phyloP scores from a whole-genome alignment of 2,888 invertebrate species.

The Panorpa germanica region DNA sequence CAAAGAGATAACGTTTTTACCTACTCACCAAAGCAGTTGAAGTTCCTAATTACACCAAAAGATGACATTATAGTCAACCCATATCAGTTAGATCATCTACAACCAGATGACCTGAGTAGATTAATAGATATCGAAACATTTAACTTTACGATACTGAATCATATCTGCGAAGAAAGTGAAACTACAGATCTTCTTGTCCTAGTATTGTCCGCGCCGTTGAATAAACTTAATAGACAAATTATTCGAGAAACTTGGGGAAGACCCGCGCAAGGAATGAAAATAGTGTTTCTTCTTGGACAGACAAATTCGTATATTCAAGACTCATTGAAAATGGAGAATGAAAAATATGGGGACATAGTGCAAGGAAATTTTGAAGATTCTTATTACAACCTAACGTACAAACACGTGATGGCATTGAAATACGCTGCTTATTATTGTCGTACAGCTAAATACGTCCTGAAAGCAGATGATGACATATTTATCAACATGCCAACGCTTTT shows the following conservation, averaged over 20 bases:
- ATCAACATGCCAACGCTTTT: conserved; percentile 43
- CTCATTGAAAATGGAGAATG: conserved; percentile 31
- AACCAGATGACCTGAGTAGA: no score
- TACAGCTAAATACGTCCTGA: conserved; percentile 44
- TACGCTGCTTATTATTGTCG: conserved; percentile 56
- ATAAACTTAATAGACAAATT: conserved; percentile 39
- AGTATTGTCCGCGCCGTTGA: conserved; percentile 46
- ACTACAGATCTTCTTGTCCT: conserved; percentile 47
- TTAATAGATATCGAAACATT: no score
- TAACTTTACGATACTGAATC: no score
- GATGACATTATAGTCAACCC: no score
- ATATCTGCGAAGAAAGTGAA: no score
- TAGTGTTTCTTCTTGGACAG: conserved; percentile 49
- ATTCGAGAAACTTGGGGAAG: conserved; percentile 61
- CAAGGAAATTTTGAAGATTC: conserved; percentile 61
- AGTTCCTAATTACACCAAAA: no score
- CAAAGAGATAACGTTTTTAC: no score
- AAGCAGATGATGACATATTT: conserved; percentile 62
- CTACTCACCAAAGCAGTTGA: no score
- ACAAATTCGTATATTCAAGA: conserved; percentile 24
- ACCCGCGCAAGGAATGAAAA: conserved; percentile 28
- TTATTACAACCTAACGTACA: conserved; percentile 68
- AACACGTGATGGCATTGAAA: conserved; percentile 65
- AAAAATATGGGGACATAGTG: conserved; percentile 41
- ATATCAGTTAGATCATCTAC: no score